phyloP scores from a whole-genome alignment of 2,113 vertebrate species.

The Bettongia penicillata region DNA sequence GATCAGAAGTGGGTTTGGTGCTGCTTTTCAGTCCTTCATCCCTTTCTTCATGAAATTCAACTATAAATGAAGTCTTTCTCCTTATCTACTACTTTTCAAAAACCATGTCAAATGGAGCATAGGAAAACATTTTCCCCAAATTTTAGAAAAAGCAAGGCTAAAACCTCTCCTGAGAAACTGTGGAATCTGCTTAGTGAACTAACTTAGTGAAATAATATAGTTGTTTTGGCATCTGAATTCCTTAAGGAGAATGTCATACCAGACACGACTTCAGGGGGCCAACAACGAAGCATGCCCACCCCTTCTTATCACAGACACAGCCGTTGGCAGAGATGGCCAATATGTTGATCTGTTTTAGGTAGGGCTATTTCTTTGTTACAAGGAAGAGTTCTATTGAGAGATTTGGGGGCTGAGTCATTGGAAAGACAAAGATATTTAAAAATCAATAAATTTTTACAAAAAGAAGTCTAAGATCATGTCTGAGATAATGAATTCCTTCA shows the following conservation, averaged over 20 bases:
- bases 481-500: background rate
- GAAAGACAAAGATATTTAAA: background rate
- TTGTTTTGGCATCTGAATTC: background rate
- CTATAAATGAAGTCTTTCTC: background rate
- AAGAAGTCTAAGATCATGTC: slow-evolving; percentile 12
- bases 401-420: background rate
- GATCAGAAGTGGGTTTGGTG: background rate
- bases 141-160: background rate
- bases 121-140: background rate
- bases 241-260: background rate
- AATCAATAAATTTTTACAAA: slow-evolving; percentile 30
- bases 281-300: background rate
- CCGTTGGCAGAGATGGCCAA: background rate
- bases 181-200: background rate
- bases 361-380: background rate
- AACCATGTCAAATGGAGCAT: background rate
- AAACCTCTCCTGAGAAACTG: background rate
- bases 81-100: background rate
- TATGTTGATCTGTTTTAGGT: background rate
- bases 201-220: background rate
- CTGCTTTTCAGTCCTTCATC: background rate
- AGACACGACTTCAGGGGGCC: background rate
- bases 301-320: background rate
- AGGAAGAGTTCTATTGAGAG: background rate
- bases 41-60: slow-evolving; percentile 26